Evolutionary conservation across 1,140 invertebrate genomes (phyloP).

Genomic region (Camponotus floridanus): DNA sequence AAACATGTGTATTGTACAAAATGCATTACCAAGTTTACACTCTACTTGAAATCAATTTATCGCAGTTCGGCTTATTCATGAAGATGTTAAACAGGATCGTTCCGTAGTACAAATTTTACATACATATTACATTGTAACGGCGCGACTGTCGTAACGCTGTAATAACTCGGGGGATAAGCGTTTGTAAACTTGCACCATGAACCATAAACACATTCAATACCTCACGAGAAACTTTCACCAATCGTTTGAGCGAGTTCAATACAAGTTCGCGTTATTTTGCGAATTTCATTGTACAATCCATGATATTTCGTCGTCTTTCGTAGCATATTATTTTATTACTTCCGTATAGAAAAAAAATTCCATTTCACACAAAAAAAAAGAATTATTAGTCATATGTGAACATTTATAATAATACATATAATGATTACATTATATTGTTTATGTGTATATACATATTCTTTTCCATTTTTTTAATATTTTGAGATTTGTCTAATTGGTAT

Average conservation of each 20-base stretch:
- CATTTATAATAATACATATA: neutral
- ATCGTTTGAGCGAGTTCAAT: constrained; percentile 18
- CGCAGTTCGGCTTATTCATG: neutral
- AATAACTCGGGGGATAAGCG: constrained; percentile 23
- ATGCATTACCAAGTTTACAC: neutral
- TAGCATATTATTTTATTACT: constrained; percentile 21
- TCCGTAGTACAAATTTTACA: constrained; percentile 24
- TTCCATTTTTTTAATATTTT: too few species aligned
- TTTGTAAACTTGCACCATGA: constrained; percentile 49
- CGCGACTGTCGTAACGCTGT: constrained; percentile 18
- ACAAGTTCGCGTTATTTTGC: neutral
- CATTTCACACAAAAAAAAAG: neutral
- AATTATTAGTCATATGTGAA: neutral
- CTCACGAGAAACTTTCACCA: constrained; percentile 64
- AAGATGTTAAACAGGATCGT: constrained; percentile 31
- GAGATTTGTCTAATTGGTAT: too few species aligned
- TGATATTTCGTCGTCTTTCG: neutral
- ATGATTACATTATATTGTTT: too few species aligned
- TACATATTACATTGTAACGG: constrained; percentile 20
- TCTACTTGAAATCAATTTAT: constrained; percentile 9
- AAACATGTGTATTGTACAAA: neutral
- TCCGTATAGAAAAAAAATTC: neutral
- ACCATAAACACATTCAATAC: constrained; percentile 34
- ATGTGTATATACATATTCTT: too few species aligned
- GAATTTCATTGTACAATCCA: constrained; percentile 14